Evolutionary conservation across 2,888 invertebrate species (phyloP).

Genomic region (Harpalus rufipes): DNA sequence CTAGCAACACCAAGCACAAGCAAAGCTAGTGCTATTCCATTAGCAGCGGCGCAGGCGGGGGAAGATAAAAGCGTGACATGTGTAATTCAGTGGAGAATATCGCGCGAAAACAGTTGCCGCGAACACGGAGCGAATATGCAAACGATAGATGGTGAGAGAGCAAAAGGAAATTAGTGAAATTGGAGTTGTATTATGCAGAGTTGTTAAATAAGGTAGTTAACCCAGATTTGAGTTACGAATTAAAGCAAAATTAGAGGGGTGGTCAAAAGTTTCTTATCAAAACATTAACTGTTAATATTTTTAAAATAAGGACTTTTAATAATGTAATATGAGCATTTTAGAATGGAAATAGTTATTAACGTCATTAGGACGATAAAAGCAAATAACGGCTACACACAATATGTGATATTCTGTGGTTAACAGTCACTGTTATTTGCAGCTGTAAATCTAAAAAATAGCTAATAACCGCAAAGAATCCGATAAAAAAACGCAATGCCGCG

Average conservation of each 20-base stretch:
- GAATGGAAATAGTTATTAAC: too few species aligned
- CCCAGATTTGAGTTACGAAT: too few species aligned
- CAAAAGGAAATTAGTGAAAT: too few species aligned
- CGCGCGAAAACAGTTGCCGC: constrained; percentile 42
- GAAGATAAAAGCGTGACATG: constrained; percentile 56
- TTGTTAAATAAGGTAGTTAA: too few species aligned
- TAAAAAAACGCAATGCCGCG: constrained; percentile 48
- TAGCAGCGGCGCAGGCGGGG: constrained; percentile 1
- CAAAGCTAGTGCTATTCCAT: constrained; percentile 24
- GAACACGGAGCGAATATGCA: background rate
- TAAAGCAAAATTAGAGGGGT: too few species aligned
- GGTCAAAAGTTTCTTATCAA: too few species aligned
- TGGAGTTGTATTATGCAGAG: too few species aligned
- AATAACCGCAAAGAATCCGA: constrained; percentile 63
- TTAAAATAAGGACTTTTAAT: too few species aligned
- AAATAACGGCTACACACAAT: constrained; percentile 60
- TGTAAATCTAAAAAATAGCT: constrained; percentile 64
- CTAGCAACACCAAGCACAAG: background rate
- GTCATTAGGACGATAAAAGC: too few species aligned
- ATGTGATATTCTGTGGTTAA: constrained; percentile 59
- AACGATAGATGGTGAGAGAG: background rate
- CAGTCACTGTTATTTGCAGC: constrained; percentile 59
- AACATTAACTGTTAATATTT: too few species aligned
- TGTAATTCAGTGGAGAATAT: constrained; percentile 55
- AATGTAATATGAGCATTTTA: too few species aligned